These are phyloP conservation scores for Drosophila pachea DNA, from an alignment of 1,140 invertebrate species.

Conservation along the genomic window DNA sequence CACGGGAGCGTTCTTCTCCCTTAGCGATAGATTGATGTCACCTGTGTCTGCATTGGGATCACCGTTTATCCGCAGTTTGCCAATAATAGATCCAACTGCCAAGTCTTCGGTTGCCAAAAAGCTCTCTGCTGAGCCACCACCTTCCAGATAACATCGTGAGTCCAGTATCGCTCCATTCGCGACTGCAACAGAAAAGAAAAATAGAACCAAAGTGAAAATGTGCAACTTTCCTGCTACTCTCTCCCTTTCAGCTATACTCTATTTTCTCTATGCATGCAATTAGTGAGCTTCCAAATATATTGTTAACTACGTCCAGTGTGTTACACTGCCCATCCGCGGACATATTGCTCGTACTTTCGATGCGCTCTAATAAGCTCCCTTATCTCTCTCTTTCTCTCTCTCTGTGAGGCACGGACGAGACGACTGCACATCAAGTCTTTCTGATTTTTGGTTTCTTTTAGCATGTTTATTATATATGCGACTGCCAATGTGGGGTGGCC, in stretches of 20 bases:
- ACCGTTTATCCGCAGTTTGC: slow-evolving; percentile 87
- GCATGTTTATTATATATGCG: no score
- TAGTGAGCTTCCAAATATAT: slow-evolving; percentile 47
- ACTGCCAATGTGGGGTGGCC: neutral
- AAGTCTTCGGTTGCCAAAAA: slow-evolving; percentile 93
- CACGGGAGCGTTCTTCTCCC: slow-evolving; percentile 89
- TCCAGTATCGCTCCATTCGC: slow-evolving; percentile 82
- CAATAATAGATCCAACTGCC: slow-evolving; percentile 87
- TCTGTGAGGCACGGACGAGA: slow-evolving; percentile 25
- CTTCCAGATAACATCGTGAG: slow-evolving; percentile 92
- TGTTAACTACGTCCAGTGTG: slow-evolving; percentile 50
- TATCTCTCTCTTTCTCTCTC: slow-evolving; percentile 53
- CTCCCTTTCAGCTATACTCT: slow-evolving; percentile 45
- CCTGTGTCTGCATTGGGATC: slow-evolving; percentile 85
- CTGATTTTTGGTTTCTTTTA: no score
- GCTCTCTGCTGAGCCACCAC: slow-evolving; percentile 92
- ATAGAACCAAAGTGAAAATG: slow-evolving; percentile 35
- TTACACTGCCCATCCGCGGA: slow-evolving; percentile 53
- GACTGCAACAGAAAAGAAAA: slow-evolving; percentile 47
- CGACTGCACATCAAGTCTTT: slow-evolving; percentile 28
- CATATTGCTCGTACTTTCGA: slow-evolving; percentile 63
- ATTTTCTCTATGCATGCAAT: slow-evolving; percentile 19
- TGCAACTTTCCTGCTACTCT: slow-evolving; percentile 23
- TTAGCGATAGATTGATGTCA: slow-evolving; percentile 88
- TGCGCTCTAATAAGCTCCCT: slow-evolving; percentile 75